Conservation (phyloP, 2,113 vertebrate species). For the Thermophis baileyi region DNA sequence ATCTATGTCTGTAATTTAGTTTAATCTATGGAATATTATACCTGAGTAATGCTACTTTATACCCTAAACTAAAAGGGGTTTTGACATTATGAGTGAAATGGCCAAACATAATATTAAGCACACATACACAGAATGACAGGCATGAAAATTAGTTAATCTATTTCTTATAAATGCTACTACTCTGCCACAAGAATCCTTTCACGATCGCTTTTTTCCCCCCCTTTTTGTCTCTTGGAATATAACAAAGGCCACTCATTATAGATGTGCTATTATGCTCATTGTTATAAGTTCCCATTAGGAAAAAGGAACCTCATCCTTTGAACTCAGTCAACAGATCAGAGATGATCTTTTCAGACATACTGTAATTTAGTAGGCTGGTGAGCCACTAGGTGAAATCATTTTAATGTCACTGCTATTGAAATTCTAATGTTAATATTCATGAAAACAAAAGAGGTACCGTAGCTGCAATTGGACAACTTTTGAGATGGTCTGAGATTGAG, state of each 20-base stretch:
- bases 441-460: conserved; percentile 21
- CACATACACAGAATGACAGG: conserved; percentile 13
- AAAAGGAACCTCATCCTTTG: background rate
- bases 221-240: background rate
- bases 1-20: conserved; percentile 26
- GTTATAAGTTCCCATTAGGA: conserved; percentile 10
- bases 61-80: conserved; percentile 33
- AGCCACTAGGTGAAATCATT: conserved; percentile 36
- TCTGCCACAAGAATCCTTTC: background rate
- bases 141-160: conserved; percentile 1
- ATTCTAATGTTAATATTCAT: conserved; percentile 34
- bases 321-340: conserved; percentile 31
- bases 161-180: conserved; percentile 5
- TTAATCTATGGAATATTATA: conserved; percentile 6
- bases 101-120: conserved; percentile 30
- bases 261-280: background rate
- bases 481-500: background rate
- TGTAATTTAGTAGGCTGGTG: conserved; percentile 30
- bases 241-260: conserved; percentile 18
- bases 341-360: background rate
- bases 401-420: conserved; percentile 41
- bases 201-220: background rate
- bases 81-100: conserved; percentile 52
- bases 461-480: background rate
- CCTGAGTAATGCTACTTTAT: conserved; percentile 20